Evolutionary conservation across 2,113 vertebrate genomes (phyloP).

Genomic region (Podocnemis expansa): DNA sequence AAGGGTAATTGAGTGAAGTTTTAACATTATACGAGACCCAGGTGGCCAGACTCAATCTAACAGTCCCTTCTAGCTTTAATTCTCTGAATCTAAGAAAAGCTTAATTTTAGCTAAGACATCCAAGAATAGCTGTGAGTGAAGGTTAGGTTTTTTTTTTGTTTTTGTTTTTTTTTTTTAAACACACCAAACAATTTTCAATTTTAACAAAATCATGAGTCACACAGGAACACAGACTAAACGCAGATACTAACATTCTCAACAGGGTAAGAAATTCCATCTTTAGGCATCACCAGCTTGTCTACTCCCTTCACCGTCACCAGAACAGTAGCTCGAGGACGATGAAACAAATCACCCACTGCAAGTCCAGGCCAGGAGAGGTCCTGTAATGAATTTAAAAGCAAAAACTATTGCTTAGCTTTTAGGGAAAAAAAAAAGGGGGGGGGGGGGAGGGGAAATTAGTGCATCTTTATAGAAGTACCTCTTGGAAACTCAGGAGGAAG

Average conservation of each 20-base stretch:
- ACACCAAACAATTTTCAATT: not conserved
- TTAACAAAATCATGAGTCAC: not conserved
- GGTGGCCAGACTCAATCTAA: not conserved
- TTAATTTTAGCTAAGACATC: not conserved
- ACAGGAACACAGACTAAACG: rapidly evolving
- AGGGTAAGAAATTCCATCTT: conserved; percentile 86
- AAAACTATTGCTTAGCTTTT: not conserved
- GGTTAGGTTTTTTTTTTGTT: not conserved
- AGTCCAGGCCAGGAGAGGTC: conserved; percentile 96
- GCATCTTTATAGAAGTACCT: not conserved
- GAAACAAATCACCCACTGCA: conserved; percentile 87
- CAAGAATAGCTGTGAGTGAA: not conserved
- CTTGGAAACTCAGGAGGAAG: not conserved
- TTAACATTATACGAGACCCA: not conserved
- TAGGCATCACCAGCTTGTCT: conserved; percentile 81
- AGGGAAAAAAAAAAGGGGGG: not conserved
- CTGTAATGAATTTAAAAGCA: conserved; percentile 69
- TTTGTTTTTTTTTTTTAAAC: too few species aligned
- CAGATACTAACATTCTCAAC: conserved; percentile 90
- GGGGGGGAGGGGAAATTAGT: too few species aligned
- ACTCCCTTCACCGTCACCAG: conserved; percentile 91
- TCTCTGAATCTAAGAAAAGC: not conserved
- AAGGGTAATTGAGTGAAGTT: not conserved
- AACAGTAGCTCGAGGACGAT: conserved; percentile 89
- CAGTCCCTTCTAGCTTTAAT: not conserved